Base-by-base conservation (phyloP, 2,888 invertebrate genomes). In the Nemoura dubitans region DNA sequence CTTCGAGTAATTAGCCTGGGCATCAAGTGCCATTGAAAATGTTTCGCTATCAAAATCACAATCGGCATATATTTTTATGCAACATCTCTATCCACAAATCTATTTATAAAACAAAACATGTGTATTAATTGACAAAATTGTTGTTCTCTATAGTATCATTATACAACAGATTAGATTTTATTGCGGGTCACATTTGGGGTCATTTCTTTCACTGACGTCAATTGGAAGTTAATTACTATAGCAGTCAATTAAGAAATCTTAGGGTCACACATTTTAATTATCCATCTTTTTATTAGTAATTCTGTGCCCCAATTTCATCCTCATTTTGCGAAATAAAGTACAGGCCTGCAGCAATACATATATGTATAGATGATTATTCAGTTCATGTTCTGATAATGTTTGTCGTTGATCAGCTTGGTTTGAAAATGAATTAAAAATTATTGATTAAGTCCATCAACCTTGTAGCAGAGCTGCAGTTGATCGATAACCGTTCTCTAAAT, bases 151-250 rank as follows among this genome's bases (percentile, higher is more conserved):
- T 59, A 21, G 21, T 59, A 21, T 59, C 21, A 59, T 16, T 59
- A 10, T 7, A 21, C 21, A 59, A 36, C 21, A 7, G 59, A 59
- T 59, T 59, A 78, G 26, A 78, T 30, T 81, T 81, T 59, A 59
- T 83, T 59, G 28, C 59, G 43, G 83, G 42, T 83, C 42, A 83
- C 1, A 25, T 43, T 42, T 43, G 0, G 83, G 83, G 83, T 83
- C 83, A 43, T 25, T 42, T 83, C 83, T 83, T n/a, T 26, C 26
- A 28, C 5, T 83, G 83, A 83, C 83, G 83, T 83, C 83, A 83
- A 83, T 82, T 26, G 14, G 21, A 26, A 25, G 36, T 30, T 30
- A 78, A 78, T 78, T 78, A 78, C 16, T 26, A 28, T 25, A n/a
- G n/a, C 25, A 78, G 78, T 28, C 28, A 28, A 78, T 78, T 28